Evolutionary conservation across 2,888 invertebrate genomes (phyloP).

Genomic region (Netelia fuscicornis): DNA sequence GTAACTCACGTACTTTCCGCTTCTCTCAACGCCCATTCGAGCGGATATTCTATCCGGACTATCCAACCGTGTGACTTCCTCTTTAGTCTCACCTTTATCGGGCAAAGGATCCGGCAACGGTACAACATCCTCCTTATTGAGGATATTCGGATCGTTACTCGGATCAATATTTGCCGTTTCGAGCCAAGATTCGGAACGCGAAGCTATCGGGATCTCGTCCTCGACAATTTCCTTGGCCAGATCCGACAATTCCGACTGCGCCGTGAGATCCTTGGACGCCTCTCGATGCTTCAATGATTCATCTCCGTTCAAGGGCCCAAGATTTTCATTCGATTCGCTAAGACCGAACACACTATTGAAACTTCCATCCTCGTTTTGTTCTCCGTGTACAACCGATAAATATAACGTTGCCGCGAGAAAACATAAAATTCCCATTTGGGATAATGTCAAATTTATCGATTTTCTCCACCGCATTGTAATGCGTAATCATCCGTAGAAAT

Average conservation of each 20-base stretch:
- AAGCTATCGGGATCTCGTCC: not conserved
- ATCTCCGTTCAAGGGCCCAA: not conserved
- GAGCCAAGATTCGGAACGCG: constrained; percentile 1
- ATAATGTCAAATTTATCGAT: constrained; percentile 18
- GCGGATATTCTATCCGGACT: constrained; percentile 61
- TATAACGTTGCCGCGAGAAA: constrained; percentile 18
- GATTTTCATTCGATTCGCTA: constrained; percentile 55
- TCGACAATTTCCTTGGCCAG: constrained; percentile 57
- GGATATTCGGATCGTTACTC: not conserved
- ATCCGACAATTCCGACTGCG: constrained; percentile 72
- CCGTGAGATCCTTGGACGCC: not conserved
- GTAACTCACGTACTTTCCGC: constrained; percentile 80
- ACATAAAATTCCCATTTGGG: constrained; percentile 34
- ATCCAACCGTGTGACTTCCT: constrained; percentile 39
- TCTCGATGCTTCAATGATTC: not conserved
- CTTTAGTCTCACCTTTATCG: constrained; percentile 19
- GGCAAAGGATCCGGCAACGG: not conserved
- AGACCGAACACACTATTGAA: constrained; percentile 77
- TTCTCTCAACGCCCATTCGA: constrained; percentile 70
- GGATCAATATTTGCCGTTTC: constrained; percentile 2
- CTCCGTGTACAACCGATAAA: constrained; percentile 37
- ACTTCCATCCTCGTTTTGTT: constrained; percentile 66
- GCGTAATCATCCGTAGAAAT: not conserved
- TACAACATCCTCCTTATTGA: constrained; percentile 11
- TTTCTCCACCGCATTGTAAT: constrained; percentile 53